These are phyloP conservation scores for Drosophila paramelanica DNA, from an alignment of 2,888 invertebrate genomes.

Conservation along the genomic window DNA sequence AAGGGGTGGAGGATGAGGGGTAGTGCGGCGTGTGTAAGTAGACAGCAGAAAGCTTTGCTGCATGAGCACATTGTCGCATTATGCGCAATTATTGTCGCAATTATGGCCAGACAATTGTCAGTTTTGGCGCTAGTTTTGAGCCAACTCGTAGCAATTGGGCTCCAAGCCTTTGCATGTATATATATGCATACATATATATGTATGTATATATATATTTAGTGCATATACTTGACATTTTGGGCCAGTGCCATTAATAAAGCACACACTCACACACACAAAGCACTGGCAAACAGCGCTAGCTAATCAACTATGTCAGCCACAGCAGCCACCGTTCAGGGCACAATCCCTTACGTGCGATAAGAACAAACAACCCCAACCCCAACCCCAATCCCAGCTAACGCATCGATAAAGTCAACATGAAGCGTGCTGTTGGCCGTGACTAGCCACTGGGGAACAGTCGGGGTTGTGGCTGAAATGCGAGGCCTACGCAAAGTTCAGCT, in stretches of 20 bases:
- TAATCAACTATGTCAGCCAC: conserved; percentile 57
- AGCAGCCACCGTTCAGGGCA: conserved; percentile 32
- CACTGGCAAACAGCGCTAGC: conserved; percentile 19
- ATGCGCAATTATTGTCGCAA: conserved; percentile 85
- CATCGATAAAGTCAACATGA: conserved; percentile 73
- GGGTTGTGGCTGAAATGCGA: conserved; percentile 10
- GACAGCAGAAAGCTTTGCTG: conserved; percentile 55
- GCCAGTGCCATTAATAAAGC: conserved; percentile 61
- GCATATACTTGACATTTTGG: conserved; percentile 54
- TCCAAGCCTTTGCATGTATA: conserved; percentile 25
- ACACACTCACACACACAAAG: conserved; percentile 13
- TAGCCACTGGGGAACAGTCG: conserved; percentile 36
- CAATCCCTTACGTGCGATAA: conserved; percentile 60
- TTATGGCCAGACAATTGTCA: conserved; percentile 82
- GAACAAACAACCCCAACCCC: conserved; percentile 9
- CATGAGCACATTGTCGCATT: conserved; percentile 82
- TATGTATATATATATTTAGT: not conserved
- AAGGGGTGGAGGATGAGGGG: not conserved
- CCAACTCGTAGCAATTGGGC: conserved; percentile 57
- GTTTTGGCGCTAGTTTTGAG: conserved; percentile 68
- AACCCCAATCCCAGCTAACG: conserved; percentile 4
- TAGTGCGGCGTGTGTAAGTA: conserved; percentile 57
- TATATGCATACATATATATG: not conserved
- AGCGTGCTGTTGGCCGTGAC: conserved; percentile 53
- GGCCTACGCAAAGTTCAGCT: conserved; percentile 75